A percentile compares a stretch with the other conserved stretches of the same genome.
These are phyloP conservation scores for Trachops cirrhosus DNA, from an alignment of 2,797 vertebrate genomes.

Conservation along the genomic window DNA sequence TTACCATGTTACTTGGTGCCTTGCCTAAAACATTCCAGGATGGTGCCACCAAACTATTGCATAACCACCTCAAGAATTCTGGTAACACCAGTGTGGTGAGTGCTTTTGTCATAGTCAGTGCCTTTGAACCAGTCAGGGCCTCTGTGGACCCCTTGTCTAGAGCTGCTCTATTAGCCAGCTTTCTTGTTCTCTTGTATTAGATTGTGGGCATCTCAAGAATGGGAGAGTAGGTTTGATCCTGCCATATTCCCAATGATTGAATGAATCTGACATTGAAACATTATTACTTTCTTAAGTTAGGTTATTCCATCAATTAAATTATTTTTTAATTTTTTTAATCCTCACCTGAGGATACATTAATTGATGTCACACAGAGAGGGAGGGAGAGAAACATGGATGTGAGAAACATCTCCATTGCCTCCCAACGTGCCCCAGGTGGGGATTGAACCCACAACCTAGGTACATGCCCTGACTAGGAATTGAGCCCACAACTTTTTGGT, in stretches of 20 bases:
- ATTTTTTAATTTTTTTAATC: neutral
- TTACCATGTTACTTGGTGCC: conserved; percentile 98
- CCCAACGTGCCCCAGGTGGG: neutral
- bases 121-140: too few species aligned
- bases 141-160: neutral
- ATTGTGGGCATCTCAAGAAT: neutral
- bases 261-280: neutral
- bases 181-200: neutral
- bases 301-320: neutral
- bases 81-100: conserved; percentile 94
- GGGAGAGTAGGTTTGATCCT: neutral
- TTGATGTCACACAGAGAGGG: neutral
- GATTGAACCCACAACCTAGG: neutral
- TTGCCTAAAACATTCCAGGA: conserved; percentile 99
- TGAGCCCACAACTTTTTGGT: neutral
- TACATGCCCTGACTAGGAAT: too few species aligned
- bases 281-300: neutral
- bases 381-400: neutral
- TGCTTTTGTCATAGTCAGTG: neutral
- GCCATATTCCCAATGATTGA: neutral
- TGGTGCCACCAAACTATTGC: conserved; percentile 97
- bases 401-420: neutral
- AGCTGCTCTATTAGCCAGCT: neutral
- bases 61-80: conserved; percentile 97
- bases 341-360: neutral